These are phyloP conservation scores for Aphidius gifuensis DNA, from an alignment of 1,140 invertebrate genomes.

Conservation along the genomic window DNA sequence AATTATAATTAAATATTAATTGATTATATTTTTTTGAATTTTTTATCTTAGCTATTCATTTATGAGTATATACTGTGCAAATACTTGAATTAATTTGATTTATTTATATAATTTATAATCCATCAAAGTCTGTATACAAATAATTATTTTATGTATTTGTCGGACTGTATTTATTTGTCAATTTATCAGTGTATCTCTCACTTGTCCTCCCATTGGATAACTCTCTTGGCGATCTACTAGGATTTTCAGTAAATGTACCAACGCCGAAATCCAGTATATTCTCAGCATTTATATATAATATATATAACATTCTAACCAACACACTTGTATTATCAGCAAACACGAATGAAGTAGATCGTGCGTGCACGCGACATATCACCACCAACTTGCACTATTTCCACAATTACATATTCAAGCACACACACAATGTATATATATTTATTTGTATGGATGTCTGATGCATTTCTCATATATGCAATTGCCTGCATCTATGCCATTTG, in stretches of 20 bases:
- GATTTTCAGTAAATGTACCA: background rate
- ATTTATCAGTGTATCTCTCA: too few species aligned
- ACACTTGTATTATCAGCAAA: conserved; percentile 21
- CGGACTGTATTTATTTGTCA: too few species aligned
- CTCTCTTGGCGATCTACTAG: background rate
- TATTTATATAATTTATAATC: too few species aligned
- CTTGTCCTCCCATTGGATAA: background rate
- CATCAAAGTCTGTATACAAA: too few species aligned
- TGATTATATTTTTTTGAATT: too few species aligned
- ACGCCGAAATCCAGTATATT: background rate
- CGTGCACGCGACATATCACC: conserved; percentile 24
- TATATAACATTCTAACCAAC: too few species aligned
- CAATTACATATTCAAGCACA: background rate
- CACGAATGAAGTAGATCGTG: conserved; percentile 27
- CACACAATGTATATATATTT: background rate
- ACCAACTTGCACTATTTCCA: background rate
- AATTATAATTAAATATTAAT: too few species aligned
- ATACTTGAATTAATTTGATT: too few species aligned
- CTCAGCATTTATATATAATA: background rate
- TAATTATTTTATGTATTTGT: too few species aligned
- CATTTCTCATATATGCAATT: conserved; percentile 26
- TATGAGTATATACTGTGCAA: too few species aligned
- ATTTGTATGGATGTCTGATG: conserved; percentile 4
- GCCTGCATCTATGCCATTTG: conserved; percentile 3
- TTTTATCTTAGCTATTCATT: too few species aligned